Conservation (phyloP, 2,113 vertebrate genomes). For the Poeciliopsis occidentalis region DNA sequence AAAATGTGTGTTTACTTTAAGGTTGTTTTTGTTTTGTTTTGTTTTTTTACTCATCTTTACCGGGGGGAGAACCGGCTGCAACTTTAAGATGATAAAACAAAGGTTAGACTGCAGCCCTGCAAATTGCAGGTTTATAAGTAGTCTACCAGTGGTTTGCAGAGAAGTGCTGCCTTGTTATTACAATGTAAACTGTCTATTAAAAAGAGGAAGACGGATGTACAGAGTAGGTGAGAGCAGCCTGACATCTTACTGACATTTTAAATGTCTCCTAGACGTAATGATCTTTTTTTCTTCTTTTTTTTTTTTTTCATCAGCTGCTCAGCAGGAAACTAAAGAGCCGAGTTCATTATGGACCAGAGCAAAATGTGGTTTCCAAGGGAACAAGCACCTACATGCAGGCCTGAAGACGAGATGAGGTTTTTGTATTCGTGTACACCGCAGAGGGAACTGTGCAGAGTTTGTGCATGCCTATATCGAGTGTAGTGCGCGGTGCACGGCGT, state of each 20-base stretch:
- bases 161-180: neutral
- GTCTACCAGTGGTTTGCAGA: slow-evolving; percentile 8
- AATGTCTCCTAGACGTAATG: slow-evolving; percentile 57
- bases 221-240: slow-evolving; percentile 41
- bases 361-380: slow-evolving; percentile 78
- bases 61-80: neutral
- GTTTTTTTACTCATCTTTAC: neutral
- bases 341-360: slow-evolving; percentile 68
- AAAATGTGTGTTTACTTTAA: no score
- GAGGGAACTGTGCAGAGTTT: slow-evolving; percentile 48
- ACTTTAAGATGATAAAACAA: neutral
- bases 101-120: neutral
- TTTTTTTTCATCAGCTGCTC: slow-evolving; percentile 62
- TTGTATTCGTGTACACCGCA: slow-evolving; percentile 52
- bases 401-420: slow-evolving; percentile 53
- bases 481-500: slow-evolving; percentile 21
- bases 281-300: slow-evolving; percentile 39
- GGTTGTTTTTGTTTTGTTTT: no score
- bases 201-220: slow-evolving; percentile 14
- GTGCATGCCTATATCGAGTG: slow-evolving; percentile 32
- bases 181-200: slow-evolving; percentile 19
- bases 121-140: slow-evolving; percentile 13
- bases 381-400: slow-evolving; percentile 63
- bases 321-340: slow-evolving; percentile 52
- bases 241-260: slow-evolving; percentile 62